phyloP scores from a whole-genome alignment of 30 jellyfish, hydroid and myxozoan genomes.

The Turritopsis rubra region DNA sequence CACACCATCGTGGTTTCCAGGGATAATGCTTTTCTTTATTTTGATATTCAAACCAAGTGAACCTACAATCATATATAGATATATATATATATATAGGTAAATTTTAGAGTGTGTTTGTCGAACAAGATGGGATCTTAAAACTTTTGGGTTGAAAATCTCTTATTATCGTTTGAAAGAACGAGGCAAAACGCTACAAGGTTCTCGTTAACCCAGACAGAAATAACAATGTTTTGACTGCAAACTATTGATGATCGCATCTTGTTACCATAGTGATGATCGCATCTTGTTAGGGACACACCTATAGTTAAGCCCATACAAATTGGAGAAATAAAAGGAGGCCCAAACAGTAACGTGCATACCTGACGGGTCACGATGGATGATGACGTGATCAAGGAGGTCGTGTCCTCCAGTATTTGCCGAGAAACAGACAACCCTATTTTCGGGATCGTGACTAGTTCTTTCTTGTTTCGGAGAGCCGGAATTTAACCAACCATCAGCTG shows the following conservation, averaged over 20 bases:
- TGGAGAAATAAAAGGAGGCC: background rate
- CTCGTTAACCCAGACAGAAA: too few relatives aligned
- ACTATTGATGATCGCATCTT: too few relatives aligned
- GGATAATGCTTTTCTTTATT: slow-evolving; percentile 23
- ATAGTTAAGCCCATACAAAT: too few relatives aligned
- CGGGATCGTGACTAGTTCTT: background rate
- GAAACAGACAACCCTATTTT: slow-evolving; percentile 1
- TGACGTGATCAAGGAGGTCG: slow-evolving; percentile 3
- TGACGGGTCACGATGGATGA: background rate
- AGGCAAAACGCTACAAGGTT: too few relatives aligned
- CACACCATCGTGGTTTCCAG: slow-evolving; percentile 44
- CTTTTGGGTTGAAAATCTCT: too few relatives aligned
- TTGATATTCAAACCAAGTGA: slow-evolving; percentile 84
- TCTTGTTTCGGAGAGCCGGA: background rate
- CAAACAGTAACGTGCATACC: background rate
- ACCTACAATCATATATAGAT: slow-evolving; percentile 55
- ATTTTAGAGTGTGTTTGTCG: too few relatives aligned
- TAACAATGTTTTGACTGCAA: too few relatives aligned
- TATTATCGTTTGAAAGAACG: too few relatives aligned
- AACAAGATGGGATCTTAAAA: too few relatives aligned
- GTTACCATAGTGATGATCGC: too few relatives aligned
- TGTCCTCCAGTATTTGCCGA: background rate
- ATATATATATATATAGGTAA: background rate
- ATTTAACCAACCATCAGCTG: slow-evolving; percentile 5
- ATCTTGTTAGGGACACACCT: too few relatives aligned